Evolutionary conservation across 2,113 vertebrate species (phyloP).

Genomic region (Collichthys lucidus): DNA sequence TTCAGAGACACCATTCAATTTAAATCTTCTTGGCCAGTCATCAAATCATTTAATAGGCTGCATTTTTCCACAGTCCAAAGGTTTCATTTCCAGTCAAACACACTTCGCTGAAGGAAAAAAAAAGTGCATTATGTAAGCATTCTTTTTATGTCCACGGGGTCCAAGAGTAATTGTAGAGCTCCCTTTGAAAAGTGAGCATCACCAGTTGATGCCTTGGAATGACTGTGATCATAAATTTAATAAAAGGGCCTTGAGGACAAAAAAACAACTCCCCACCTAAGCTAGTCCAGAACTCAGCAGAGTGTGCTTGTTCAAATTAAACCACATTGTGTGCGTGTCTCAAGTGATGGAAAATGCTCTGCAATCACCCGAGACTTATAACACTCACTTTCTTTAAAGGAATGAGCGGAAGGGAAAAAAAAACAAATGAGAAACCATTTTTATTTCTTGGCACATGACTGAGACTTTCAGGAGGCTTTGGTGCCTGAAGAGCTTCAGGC

Average conservation of each 20-base stretch:
- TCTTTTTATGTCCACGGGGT: conserved; percentile 50
- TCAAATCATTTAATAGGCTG: conserved; percentile 48
- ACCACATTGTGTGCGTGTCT: conserved; percentile 27
- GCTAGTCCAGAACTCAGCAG: conserved; percentile 37
- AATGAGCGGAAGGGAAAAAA: neutral
- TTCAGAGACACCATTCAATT: conserved; percentile 14
- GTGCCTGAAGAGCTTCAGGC: conserved; percentile 62
- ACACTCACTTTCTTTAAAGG: conserved; percentile 48
- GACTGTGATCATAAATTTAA: conserved; percentile 62
- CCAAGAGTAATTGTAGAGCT: conserved; percentile 51
- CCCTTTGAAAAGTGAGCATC: conserved; percentile 54
- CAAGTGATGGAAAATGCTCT: conserved; percentile 24
- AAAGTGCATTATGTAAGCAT: conserved; percentile 42
- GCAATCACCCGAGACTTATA: conserved; percentile 52
- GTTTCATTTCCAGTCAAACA: conserved; percentile 40
- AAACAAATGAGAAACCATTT: conserved; percentile 5
- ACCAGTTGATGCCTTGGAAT: conserved; percentile 52
- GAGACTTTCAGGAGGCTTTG: conserved; percentile 54
- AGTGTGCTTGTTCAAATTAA: conserved; percentile 47
- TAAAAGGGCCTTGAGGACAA: conserved; percentile 47
- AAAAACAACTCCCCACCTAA: conserved; percentile 29
- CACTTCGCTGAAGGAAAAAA: conserved; percentile 6
- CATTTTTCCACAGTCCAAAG: conserved; percentile 26
- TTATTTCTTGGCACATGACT: conserved; percentile 52
- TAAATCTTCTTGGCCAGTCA: conserved; percentile 31